Conservation (phyloP, 1,140 invertebrate genomes). For the Hyposmocoma kahamanoa region DNA sequence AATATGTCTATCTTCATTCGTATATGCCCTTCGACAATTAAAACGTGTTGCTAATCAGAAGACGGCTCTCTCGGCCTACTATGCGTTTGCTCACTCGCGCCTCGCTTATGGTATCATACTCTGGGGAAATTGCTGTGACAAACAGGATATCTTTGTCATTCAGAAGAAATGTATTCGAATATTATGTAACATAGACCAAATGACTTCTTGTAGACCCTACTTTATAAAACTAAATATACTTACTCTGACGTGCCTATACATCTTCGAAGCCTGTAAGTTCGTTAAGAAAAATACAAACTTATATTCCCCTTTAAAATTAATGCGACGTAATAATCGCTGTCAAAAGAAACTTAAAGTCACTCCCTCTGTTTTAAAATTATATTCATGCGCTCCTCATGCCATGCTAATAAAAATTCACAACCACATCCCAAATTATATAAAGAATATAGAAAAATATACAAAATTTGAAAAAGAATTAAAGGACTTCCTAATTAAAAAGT, state of each 20-base stretch:
- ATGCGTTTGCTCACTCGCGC: constrained; percentile 4
- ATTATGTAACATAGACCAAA: constrained; percentile 6
- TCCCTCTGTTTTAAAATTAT: constrained; percentile 3
- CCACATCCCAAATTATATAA: constrained; percentile 5
- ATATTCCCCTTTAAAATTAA: neutral
- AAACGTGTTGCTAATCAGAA: constrained; percentile 1
- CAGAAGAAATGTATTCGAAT: constrained; percentile 9
- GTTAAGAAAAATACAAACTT: constrained; percentile 7
- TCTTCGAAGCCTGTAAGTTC: constrained; percentile 5
- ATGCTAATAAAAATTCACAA: constrained; percentile 6
- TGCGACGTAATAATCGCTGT: neutral
- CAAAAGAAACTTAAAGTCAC: constrained; percentile 1
- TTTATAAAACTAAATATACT: constrained; percentile 7
- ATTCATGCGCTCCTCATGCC: neutral
- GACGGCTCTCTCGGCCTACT: constrained; percentile 5
- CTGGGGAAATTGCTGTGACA: constrained; percentile 4
- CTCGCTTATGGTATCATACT: constrained; percentile 5
- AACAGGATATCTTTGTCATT: neutral
- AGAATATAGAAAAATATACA: neutral
- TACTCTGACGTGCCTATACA: constrained; percentile 4
- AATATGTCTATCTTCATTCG: constrained; percentile 5
- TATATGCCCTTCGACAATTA: constrained; percentile 2
- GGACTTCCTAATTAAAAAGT: neutral
- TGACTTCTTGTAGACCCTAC: neutral
- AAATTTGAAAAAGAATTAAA: neutral